Conservation (phyloP, 1,140 invertebrate genomes). For the Brachionus plicatilis region DNA sequence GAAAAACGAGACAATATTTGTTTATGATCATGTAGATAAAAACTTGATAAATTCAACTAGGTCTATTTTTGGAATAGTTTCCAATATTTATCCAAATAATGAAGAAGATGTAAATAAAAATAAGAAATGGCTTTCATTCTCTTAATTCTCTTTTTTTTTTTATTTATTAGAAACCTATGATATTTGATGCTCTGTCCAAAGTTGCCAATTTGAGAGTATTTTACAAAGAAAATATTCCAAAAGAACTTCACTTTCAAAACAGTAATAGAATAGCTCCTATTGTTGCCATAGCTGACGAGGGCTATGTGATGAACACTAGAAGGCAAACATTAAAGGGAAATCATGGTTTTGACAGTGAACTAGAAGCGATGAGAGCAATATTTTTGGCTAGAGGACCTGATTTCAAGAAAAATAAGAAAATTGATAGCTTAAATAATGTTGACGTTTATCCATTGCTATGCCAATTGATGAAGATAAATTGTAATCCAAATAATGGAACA, state of each 20-base stretch:
- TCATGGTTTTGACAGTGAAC: slow-evolving; percentile 59
- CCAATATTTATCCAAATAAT: slow-evolving; percentile 16
- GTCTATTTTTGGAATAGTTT: not conserved
- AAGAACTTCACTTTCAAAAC: slow-evolving; percentile 58
- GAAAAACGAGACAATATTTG: slow-evolving; percentile 32
- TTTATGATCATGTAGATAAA: not conserved
- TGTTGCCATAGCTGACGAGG: slow-evolving; percentile 32
- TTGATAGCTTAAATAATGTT: not conserved
- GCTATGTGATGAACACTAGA: slow-evolving; percentile 8
- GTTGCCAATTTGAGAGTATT: slow-evolving; percentile 60
- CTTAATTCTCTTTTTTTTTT: slow-evolving; percentile 47
- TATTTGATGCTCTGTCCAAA: slow-evolving; percentile 59
- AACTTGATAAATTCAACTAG: slow-evolving; percentile 10
- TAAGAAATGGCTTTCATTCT: not conserved
- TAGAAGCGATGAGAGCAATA: slow-evolving; percentile 59
- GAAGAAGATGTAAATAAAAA: not conserved
- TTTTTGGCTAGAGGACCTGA: slow-evolving; percentile 33
- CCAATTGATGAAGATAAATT: not conserved
- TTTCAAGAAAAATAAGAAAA: not conserved
- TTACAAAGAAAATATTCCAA: slow-evolving; percentile 59
- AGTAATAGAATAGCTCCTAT: slow-evolving; percentile 33
- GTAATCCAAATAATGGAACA: slow-evolving; percentile 29
- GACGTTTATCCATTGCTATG: slow-evolving; percentile 38
- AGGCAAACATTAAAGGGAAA: not conserved
- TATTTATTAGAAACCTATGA: slow-evolving; percentile 50